Conservation (phyloP, 2,888 invertebrate species). For the Mesorhabditis sp. region DNA sequence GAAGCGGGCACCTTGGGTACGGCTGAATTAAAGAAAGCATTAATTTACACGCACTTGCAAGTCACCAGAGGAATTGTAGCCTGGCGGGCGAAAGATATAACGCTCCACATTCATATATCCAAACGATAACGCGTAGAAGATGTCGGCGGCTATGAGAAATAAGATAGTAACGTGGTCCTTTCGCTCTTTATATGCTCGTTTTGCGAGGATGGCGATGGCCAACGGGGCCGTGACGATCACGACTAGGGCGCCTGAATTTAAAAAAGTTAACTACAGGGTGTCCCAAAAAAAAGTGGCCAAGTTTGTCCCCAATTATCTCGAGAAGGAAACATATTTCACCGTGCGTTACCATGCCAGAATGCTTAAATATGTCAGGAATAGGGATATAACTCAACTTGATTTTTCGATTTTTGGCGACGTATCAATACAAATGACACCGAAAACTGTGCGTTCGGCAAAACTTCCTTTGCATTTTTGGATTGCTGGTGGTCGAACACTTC, state of each 20-base stretch:
- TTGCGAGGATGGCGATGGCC: neutral
- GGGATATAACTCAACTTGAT: too few species aligned
- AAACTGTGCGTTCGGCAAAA: too few species aligned
- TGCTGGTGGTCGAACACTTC: too few species aligned
- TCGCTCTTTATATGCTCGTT: neutral
- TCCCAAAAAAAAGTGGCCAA: too few species aligned
- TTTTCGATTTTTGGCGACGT: too few species aligned
- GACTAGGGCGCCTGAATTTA: neutral
- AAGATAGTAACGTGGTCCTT: neutral
- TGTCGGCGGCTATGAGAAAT: neutral
- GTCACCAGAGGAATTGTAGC: neutral
- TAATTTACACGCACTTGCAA: neutral
- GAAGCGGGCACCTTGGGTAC: neutral
- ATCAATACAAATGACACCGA: too few species aligned
- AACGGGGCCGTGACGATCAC: neutral
- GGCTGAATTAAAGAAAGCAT: neutral
- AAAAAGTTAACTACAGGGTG: too few species aligned
- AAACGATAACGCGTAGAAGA: conserved; percentile 1
- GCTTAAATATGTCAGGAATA: too few species aligned
- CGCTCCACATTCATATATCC: neutral
- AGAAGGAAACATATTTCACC: too few species aligned
- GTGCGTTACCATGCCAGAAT: too few species aligned
- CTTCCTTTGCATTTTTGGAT: too few species aligned
- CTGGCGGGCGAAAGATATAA: neutral
- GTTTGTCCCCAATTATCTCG: too few species aligned